phyloP scores from a whole-genome alignment of 2,797 vertebrate genomes.

The Sparus aurata region DNA sequence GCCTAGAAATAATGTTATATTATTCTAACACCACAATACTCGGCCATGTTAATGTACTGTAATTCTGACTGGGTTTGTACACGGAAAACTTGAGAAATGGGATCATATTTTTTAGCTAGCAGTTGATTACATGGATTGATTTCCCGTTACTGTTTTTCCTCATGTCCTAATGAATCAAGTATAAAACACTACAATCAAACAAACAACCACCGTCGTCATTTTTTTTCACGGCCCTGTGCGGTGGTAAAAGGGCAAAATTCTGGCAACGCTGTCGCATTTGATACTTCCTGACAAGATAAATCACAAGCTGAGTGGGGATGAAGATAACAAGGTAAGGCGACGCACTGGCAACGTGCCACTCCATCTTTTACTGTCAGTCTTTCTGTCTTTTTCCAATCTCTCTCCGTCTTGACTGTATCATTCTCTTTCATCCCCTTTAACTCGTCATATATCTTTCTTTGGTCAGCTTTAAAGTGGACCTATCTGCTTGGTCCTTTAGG shows the following conservation, averaged over 20 bases:
- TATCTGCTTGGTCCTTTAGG: constrained; percentile 59
- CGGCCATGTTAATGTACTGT: not conserved
- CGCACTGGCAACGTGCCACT: constrained; percentile 54
- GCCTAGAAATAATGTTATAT: too few relatives aligned
- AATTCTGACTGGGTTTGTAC: constrained; percentile 1
- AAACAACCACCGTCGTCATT: constrained; percentile 32
- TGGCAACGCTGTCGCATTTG: constrained; percentile 39
- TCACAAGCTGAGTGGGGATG: constrained; percentile 59
- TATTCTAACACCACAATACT: too few relatives aligned
- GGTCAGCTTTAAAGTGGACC: constrained; percentile 67
- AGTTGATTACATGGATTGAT: constrained; percentile 52
- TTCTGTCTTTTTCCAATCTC: constrained; percentile 57
- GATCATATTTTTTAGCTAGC: constrained; percentile 37
- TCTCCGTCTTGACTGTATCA: constrained; percentile 68
- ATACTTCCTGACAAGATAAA: constrained; percentile 63
- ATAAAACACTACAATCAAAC: constrained; percentile 40
- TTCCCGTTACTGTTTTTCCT: constrained; percentile 40
- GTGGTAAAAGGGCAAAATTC: constrained; percentile 30
- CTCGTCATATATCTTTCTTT: constrained; percentile 71
- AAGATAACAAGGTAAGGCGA: constrained; percentile 70
- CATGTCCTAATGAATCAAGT: constrained; percentile 46
- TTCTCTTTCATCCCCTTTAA: constrained; percentile 64
- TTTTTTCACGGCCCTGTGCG: constrained; percentile 14
- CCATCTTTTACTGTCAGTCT: constrained; percentile 61
- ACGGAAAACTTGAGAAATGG: constrained; percentile 6